phyloP scores from a whole-genome alignment of 92 coral and sea anemone genomes.

The Paragorgia papillata region DNA sequence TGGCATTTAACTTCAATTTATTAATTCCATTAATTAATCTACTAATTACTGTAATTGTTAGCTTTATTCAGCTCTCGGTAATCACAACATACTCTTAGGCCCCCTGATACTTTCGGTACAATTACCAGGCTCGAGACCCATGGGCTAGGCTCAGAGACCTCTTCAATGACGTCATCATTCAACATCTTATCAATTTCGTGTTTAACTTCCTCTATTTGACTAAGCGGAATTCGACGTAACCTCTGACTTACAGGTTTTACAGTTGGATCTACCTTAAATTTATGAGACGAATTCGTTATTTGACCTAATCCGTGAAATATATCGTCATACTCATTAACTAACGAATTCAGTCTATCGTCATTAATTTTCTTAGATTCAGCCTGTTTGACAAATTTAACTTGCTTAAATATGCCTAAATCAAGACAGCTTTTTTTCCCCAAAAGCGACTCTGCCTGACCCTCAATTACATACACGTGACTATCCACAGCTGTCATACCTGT shows the following conservation, averaged over 20 bases:
- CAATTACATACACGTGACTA: conserved; percentile 49
- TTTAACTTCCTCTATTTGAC: conserved; percentile 13
- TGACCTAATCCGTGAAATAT: conserved; percentile 39
- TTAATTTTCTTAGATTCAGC: too few relatives aligned
- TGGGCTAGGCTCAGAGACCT: conserved; percentile 46
- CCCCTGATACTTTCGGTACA: conserved; percentile 53
- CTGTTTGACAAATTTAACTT: too few relatives aligned
- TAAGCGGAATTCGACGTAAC: conserved; percentile 38
- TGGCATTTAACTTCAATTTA: conserved; percentile 27
- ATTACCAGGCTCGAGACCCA: conserved; percentile 52
- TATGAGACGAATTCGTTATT: conserved; percentile 18
- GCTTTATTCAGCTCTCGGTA: conserved; percentile 52
- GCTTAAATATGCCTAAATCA: conserved; percentile 16
- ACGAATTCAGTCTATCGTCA: conserved; percentile 20
- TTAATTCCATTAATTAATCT: conserved; percentile 23
- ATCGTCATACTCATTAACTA: conserved; percentile 39
- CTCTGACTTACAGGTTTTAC: too few relatives aligned
- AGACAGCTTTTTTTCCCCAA: conserved; percentile 51
- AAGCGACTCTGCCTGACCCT: conserved; percentile 46
- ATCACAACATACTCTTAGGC: conserved; percentile 46
- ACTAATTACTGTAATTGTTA: conserved; percentile 33
- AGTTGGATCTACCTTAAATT: conserved; percentile 23
- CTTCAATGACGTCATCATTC: conserved; percentile 51
- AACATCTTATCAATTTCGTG: conserved; percentile 35
- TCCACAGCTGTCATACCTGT: conserved; percentile 8